These are phyloP conservation scores for Agrotis ipsilon DNA, from an alignment of 2,888 invertebrate species.

Conservation along the genomic window DNA sequence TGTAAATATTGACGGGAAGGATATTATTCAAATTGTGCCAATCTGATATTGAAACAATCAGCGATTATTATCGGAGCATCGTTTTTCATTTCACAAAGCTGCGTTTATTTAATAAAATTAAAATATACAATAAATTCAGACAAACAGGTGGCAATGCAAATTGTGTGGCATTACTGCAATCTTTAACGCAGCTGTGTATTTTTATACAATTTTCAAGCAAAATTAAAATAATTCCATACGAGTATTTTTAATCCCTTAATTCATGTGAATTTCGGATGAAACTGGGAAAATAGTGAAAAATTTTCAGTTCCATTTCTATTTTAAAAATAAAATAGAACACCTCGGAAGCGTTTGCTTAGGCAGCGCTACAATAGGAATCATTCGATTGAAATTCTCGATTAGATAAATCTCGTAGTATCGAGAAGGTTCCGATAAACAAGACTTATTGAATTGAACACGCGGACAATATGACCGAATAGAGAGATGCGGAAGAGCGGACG, in stretches of 20 bases:
- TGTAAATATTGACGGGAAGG: neutral
- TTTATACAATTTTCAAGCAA: slow-evolving; percentile 29
- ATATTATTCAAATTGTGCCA: slow-evolving; percentile 30
- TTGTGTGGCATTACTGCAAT: slow-evolving; percentile 34
- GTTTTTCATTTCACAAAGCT: slow-evolving; percentile 28
- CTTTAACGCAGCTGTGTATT: slow-evolving; percentile 24
- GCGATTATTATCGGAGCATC: slow-evolving; percentile 14
- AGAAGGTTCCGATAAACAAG: slow-evolving; percentile 61
- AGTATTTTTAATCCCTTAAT: slow-evolving; percentile 32
- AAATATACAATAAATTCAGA: slow-evolving; percentile 38
- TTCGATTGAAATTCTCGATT: slow-evolving; percentile 62
- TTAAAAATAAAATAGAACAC: slow-evolving; percentile 34
- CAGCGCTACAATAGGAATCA: slow-evolving; percentile 53
- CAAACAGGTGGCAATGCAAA: slow-evolving; percentile 42
- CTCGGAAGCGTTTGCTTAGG: slow-evolving; percentile 51
- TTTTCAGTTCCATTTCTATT: slow-evolving; percentile 38
- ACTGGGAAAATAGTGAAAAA: slow-evolving; percentile 27
- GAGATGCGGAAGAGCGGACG: slow-evolving; percentile 50
- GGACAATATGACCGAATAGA: slow-evolving; percentile 57
- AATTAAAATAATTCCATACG: slow-evolving; percentile 26
- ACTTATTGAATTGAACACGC: slow-evolving; percentile 63
- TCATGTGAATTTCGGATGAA: slow-evolving; percentile 16
- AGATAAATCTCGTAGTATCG: slow-evolving; percentile 63
- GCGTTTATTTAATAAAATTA: slow-evolving; percentile 32
- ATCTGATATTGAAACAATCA: slow-evolving; percentile 34